Percentiles rank a stretch among this genome's conserved stretches.
phyloP scores from a whole-genome alignment of 2,888 invertebrate species.

The Hipparchia semele region DNA sequence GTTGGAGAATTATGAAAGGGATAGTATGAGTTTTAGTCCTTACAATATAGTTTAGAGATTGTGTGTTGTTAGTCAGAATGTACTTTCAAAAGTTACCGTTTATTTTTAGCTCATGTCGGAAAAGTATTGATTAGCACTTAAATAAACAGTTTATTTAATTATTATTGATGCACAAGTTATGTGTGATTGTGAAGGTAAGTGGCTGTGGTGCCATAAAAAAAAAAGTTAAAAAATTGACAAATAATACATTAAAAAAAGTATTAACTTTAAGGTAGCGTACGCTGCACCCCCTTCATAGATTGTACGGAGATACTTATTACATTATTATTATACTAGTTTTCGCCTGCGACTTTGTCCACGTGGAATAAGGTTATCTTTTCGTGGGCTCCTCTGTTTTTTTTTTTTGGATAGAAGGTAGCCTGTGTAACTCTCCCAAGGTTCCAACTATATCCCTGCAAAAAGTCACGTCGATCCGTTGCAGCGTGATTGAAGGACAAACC shows the following conservation, averaged over 20 bases:
- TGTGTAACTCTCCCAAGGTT: too few species aligned
- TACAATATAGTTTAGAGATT: too few species aligned
- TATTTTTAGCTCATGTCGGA: constrained; percentile 18
- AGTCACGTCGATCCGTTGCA: too few species aligned
- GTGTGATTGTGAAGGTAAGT: constrained; percentile 63
- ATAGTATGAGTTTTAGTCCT: too few species aligned
- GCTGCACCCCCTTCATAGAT: constrained; percentile 49
- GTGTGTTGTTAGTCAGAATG: too few species aligned
- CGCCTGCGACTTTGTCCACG: too few species aligned
- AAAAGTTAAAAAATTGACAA: constrained; percentile 73
- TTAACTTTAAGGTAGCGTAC: constrained; percentile 72
- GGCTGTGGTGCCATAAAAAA: constrained; percentile 79
- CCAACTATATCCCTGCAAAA: too few species aligned
- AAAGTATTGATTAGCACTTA: constrained; percentile 32
- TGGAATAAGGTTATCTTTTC: too few species aligned
- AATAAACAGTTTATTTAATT: constrained; percentile 47
- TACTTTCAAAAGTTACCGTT: not conserved
- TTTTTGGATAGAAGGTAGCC: too few species aligned
- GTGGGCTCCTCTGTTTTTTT: too few species aligned
- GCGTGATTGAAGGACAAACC: too few species aligned
- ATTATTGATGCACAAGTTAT: constrained; percentile 58
- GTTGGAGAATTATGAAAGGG: too few species aligned
- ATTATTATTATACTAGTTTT: not conserved
- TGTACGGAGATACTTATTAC: constrained; percentile 40
- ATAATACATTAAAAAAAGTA: constrained; percentile 78